A percentile compares a stretch with the other conserved stretches of the same genome.
Evolutionary conservation across 2,888 invertebrate species (phyloP).

Genomic region (Odontocolon sp.): DNA sequence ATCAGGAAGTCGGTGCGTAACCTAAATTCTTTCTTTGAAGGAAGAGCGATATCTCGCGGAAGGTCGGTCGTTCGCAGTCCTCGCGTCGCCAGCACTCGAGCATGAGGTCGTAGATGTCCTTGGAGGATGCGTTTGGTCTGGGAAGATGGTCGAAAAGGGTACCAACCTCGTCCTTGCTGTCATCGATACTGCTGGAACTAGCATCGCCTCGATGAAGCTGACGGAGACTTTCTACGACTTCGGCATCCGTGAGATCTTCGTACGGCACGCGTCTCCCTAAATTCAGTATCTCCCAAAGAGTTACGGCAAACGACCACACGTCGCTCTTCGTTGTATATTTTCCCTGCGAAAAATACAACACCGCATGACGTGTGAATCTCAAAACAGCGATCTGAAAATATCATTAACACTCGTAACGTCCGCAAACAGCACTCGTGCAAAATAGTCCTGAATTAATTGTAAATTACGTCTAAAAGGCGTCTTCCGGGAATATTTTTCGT

Average conservation of each 20-base stretch:
- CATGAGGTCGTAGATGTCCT: conserved; percentile 93
- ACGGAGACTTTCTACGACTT: conserved; percentile 91
- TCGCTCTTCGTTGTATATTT: conserved; percentile 95
- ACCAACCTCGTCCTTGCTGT: conserved; percentile 65
- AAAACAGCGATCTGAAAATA: too few relatives aligned
- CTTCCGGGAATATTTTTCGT: too few relatives aligned
- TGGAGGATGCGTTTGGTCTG: conserved; percentile 87
- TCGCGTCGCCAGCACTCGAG: conserved; percentile 92
- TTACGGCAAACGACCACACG: conserved; percentile 95
- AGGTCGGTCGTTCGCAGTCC: conserved; percentile 88
- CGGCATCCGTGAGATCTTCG: conserved; percentile 88
- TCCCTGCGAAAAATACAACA: conserved; percentile 85
- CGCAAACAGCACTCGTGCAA: too few relatives aligned
- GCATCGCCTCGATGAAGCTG: conserved; percentile 85
- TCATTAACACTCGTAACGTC: too few relatives aligned
- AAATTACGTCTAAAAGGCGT: too few relatives aligned
- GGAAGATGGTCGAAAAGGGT: conserved; percentile 84
- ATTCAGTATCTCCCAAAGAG: conserved; percentile 92
- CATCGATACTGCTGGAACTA: conserved; percentile 61
- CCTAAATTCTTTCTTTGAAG: conserved; percentile 88
- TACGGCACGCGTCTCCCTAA: conserved; percentile 90
- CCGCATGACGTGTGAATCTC: too few relatives aligned
- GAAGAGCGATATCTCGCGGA: conserved; percentile 91
- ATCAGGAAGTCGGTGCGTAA: conserved; percentile 82
- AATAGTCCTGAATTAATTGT: too few relatives aligned